Percentiles rank a stretch among this genome's conserved stretches.
These are phyloP conservation scores for Argopecten irradians DNA, from an alignment of 1,140 invertebrate genomes.

Conservation along the genomic window DNA sequence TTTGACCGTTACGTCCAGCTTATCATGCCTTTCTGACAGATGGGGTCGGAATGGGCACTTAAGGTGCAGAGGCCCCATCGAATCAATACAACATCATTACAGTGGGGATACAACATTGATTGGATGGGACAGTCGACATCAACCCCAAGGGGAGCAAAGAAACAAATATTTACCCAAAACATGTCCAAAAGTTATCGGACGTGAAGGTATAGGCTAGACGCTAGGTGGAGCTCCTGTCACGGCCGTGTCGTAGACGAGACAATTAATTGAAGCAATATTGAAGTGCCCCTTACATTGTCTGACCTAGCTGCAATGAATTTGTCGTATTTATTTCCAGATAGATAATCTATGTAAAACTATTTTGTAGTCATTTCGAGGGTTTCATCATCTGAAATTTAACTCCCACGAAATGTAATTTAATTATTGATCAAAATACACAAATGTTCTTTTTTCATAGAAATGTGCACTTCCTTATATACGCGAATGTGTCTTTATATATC, in stretches of 20 bases:
- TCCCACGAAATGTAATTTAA: not conserved
- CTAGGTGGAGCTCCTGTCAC: not conserved
- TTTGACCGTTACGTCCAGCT: not conserved
- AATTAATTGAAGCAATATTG: not conserved
- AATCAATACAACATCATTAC: slow-evolving; percentile 17
- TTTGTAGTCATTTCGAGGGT: not conserved
- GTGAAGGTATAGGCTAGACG: not conserved
- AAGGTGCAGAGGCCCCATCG: not conserved
- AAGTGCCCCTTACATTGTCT: not conserved
- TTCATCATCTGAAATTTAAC: not conserved
- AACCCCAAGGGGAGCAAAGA: not conserved
- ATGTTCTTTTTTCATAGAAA: no score
- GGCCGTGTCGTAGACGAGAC: not conserved
- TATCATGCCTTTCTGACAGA: not conserved
- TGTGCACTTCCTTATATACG: no score
- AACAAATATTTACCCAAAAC: slow-evolving; percentile 2
- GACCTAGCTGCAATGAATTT: not conserved
- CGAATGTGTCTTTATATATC: no score
- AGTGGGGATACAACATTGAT: not conserved
- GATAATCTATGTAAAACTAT: not conserved
- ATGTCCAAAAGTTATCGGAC: not conserved
- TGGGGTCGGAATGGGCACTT: not conserved
- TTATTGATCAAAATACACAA: not conserved
- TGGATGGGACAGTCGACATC: slow-evolving; percentile 4
- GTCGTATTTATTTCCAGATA: not conserved